These are phyloP conservation scores for Apteryx mantelli DNA, from an alignment of 2,113 vertebrate species.

Conservation along the genomic window DNA sequence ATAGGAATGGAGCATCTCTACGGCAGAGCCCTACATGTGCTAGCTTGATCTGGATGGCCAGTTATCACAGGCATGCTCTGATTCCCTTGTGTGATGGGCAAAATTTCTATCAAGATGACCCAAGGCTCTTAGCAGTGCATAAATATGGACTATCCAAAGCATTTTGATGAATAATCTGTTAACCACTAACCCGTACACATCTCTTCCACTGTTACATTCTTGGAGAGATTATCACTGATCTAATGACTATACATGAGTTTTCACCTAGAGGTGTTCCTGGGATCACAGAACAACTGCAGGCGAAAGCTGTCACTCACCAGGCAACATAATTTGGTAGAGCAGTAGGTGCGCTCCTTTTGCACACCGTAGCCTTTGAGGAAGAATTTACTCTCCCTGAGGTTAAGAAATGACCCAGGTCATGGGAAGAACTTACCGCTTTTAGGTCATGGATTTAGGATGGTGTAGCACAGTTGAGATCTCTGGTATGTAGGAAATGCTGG, in stretches of 20 bases:
- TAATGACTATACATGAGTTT: not conserved
- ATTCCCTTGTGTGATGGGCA: not conserved
- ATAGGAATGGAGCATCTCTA: not conserved
- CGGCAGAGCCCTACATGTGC: not conserved
- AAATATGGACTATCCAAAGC: not conserved
- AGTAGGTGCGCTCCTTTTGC: not conserved
- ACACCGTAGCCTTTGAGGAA: not conserved
- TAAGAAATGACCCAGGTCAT: not conserved
- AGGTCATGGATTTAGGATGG: not conserved
- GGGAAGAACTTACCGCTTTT: not conserved
- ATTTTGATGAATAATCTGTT: not conserved
- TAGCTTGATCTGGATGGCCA: not conserved
- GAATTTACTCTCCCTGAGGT: not conserved
- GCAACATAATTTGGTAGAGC: not conserved
- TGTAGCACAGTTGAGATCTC: not conserved
- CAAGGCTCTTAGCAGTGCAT: not conserved
- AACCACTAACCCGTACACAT: not conserved
- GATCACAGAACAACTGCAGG: not conserved
- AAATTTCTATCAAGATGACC: not conserved
- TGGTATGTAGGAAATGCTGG: not conserved
- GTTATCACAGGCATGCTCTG: not conserved
- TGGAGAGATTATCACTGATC: not conserved
- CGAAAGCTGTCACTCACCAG: not conserved
- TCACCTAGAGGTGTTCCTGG: not conserved
- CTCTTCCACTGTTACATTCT: not conserved